Evolutionary conservation across 2,888 invertebrate genomes (phyloP), one percentile per base, ranked within the genome.

Genomic region (Ceratothoa steindachneri): DNA sequence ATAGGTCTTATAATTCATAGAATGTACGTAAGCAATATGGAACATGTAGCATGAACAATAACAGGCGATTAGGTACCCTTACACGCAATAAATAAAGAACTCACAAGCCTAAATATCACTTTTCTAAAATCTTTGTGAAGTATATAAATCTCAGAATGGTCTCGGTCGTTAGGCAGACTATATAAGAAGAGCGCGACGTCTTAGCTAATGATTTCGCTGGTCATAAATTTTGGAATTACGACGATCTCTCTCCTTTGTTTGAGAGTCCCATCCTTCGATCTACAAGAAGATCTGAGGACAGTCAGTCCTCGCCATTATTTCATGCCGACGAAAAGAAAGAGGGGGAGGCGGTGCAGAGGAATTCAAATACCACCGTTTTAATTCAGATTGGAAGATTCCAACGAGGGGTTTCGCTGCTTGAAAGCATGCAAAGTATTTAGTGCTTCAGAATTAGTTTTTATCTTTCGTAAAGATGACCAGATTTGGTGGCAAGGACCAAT

Each of bases 141-240:
- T 41, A 41, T 9, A 41, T 41, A 41, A 41, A 41, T 41, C 41
- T 41, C 41, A 15, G 15, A 41, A 15, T 41, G 41, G 41, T 15
- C 41, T 41, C 41, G 41, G 41, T 41, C 41, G 41, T 41, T 41
- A 41, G 41, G 15, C 41, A 41, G 41, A 41, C 41, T 41, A 15
- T 41, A 41, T 41, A 41, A 41, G 41, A 41, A 15, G 15, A 41
- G 15, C 41, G 41, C 41, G 41, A 41, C 19, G 60, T 60, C 60
- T 60, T 60, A 60, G 9, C 60, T 60, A 60, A 60, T 60, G 60
- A 60, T 60, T 60, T 60, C 60, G 60, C 60, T 60, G 60, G 60
- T 60, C 19, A 60, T 60, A 60, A 60, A 60, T 60, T 60, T 60
- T 7, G 2, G 60, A 60, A 60, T 60, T 60, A 60, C 27, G 19